A percentile compares a stretch with the other conserved stretches of the same genome.
These are phyloP conservation scores for Euplexia lucipara DNA, from an alignment of 2,888 invertebrate species.

Conservation along the genomic window DNA sequence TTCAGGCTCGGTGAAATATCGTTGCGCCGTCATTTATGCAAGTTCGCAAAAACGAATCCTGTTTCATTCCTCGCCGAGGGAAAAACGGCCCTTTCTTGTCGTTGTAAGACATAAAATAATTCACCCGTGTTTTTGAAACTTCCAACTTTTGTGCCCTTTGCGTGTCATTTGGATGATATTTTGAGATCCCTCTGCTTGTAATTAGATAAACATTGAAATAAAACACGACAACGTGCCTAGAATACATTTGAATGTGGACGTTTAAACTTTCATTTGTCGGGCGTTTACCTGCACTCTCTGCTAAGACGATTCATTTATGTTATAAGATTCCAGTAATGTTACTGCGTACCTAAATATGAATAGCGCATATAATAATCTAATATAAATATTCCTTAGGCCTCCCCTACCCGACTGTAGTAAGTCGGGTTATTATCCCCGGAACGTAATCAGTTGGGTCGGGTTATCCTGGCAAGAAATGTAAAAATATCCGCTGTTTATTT, in stretches of 20 bases:
- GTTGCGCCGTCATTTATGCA: slow-evolving; percentile 88
- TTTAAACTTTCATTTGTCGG: slow-evolving; percentile 36
- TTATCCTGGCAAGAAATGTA: slow-evolving; percentile 88
- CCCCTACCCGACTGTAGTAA: slow-evolving; percentile 79
- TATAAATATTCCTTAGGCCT: slow-evolving; percentile 82
- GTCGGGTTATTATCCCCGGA: slow-evolving; percentile 85
- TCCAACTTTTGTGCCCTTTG: slow-evolving; percentile 79
- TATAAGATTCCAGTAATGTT: slow-evolving; percentile 46
- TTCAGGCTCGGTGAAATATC: slow-evolving; percentile 87
- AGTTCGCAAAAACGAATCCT: slow-evolving; percentile 89
- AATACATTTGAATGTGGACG: slow-evolving; percentile 35
- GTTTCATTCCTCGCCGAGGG: slow-evolving; percentile 75
- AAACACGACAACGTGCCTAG: slow-evolving; percentile 62
- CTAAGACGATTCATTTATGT: slow-evolving; percentile 45
- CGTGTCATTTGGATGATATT: slow-evolving; percentile 83
- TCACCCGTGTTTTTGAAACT: slow-evolving; percentile 70
- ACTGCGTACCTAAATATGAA: slow-evolving; percentile 65
- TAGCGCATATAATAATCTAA: slow-evolving; percentile 76
- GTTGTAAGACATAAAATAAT: slow-evolving; percentile 80
- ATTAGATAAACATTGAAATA: slow-evolving; percentile 80
- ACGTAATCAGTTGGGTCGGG: slow-evolving; percentile 90
- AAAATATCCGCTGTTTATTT: slow-evolving; percentile 91
- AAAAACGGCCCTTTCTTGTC: slow-evolving; percentile 80
- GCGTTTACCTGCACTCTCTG: slow-evolving; percentile 34
- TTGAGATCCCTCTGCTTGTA: slow-evolving; percentile 77